These are phyloP conservation scores for Toxonevra muliebris DNA, from an alignment of 2,888 invertebrate species.

Conservation along the genomic window DNA sequence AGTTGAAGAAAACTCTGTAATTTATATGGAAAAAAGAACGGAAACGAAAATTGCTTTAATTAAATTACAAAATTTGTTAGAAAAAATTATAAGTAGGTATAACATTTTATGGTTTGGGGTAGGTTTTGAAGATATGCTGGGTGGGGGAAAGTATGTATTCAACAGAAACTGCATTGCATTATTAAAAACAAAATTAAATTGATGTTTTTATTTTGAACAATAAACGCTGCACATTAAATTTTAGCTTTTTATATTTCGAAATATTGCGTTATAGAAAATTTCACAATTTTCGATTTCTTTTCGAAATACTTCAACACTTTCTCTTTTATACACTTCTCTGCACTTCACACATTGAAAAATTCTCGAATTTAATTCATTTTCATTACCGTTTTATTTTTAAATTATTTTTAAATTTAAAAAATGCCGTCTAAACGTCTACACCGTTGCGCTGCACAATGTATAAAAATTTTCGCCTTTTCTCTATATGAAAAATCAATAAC, in stretches of 20 bases:
- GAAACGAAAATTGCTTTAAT: not conserved
- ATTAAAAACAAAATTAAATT: too few species aligned
- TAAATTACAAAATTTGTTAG: not conserved
- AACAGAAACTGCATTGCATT: too few species aligned
- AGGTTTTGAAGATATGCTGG: too few species aligned
- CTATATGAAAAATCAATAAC: slow-evolving; percentile 59
- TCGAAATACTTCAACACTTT: not conserved
- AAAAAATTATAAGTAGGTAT: not conserved
- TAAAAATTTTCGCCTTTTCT: slow-evolving; percentile 42
- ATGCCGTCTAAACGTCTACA: slow-evolving; percentile 31
- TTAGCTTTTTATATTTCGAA: too few species aligned
- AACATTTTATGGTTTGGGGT: not conserved
- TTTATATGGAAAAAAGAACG: not conserved
- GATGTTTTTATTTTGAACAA: too few species aligned
- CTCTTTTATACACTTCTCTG: too few species aligned
- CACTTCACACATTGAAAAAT: too few species aligned
- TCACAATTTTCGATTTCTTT: not conserved
- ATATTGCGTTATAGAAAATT: too few species aligned
- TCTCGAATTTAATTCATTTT: slow-evolving; percentile 14
- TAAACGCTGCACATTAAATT: too few species aligned
- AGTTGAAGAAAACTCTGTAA: slow-evolving; percentile 19
- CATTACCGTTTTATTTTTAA: slow-evolving; percentile 15
- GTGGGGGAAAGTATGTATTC: too few species aligned
- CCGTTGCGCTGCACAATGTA: slow-evolving; percentile 33
- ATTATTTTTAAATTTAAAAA: slow-evolving; percentile 24